phyloP scores from a whole-genome alignment of 2,888 invertebrate genomes.

The Geophilus truncorum region DNA sequence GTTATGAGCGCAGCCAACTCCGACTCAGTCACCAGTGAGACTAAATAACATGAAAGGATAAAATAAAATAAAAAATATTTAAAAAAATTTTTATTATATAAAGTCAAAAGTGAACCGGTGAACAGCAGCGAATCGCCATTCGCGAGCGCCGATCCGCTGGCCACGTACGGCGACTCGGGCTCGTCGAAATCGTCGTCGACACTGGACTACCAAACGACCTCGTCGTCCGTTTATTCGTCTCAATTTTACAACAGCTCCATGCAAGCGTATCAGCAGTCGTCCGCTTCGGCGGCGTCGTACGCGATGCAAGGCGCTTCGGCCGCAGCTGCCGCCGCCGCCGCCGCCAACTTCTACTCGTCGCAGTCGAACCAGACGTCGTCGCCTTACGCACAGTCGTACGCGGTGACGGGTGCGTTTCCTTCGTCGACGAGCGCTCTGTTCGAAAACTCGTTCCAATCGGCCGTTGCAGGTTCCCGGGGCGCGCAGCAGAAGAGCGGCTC shows the following conservation, averaged over 20 bases:
- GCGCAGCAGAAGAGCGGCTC: constrained; percentile 19
- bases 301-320: constrained; percentile 38
- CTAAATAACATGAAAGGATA: too few relatives aligned
- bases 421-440: background rate
- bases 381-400: constrained; percentile 35
- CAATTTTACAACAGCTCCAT: constrained; percentile 66
- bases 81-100: background rate
- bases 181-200: too few relatives aligned
- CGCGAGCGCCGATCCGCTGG: background rate
- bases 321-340: too few relatives aligned
- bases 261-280: constrained; percentile 50
- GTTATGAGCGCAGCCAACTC: constrained; percentile 33
- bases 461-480: background rate
- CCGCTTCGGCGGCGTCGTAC: constrained; percentile 43
- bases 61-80: too few relatives aligned
- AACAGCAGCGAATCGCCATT: background rate
- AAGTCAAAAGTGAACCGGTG: background rate
- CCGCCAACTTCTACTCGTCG: constrained; percentile 36
- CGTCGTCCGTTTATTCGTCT: constrained; percentile 58
- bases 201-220: constrained; percentile 44
- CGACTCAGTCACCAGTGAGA: constrained; percentile 32
- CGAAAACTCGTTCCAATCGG: background rate
- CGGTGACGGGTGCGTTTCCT: background rate
- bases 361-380: constrained; percentile 34
- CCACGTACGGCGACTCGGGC: too few relatives aligned